Conservation (phyloP, 2,113 vertebrate genomes). For the Oncorhynchus clarkii region DNA sequence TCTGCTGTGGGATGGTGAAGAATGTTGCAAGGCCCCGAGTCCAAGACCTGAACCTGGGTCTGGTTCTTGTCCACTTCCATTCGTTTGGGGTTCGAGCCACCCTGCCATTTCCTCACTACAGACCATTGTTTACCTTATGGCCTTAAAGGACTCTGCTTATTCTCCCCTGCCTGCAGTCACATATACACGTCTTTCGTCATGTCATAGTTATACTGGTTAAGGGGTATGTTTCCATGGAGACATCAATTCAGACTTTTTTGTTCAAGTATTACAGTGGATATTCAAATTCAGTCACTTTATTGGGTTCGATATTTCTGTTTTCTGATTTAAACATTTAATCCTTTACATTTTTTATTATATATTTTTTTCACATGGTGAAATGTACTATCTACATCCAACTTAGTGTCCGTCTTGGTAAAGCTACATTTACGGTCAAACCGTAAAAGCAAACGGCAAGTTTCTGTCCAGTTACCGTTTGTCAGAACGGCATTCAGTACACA, state of each 20-base stretch:
- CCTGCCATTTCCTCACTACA: conserved; percentile 62
- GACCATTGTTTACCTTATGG: conserved; percentile 64
- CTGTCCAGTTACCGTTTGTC: conserved; percentile 50
- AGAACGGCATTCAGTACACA: conserved; percentile 34
- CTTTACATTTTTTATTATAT: too few species aligned
- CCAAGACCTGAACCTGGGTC: conserved; percentile 62
- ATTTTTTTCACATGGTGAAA: too few species aligned
- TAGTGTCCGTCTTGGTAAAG: neutral
- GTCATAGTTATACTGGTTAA: too few species aligned
- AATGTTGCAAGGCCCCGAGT: conserved; percentile 49
- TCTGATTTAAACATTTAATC: too few species aligned
- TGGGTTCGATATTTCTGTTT: too few species aligned
- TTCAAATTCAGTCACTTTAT: too few species aligned
- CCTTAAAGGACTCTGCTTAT: conserved; percentile 56
- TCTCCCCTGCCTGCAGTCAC: conserved; percentile 57
- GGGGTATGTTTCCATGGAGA: too few species aligned
- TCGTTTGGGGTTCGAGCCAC: conserved; percentile 34
- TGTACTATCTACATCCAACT: too few species aligned
- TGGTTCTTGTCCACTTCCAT: conserved; percentile 70
- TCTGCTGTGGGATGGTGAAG: conserved; percentile 41
- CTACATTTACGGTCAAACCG: conserved; percentile 14
- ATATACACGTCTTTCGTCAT: too few species aligned
- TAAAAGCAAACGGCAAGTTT: conserved; percentile 10
- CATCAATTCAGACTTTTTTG: too few species aligned
- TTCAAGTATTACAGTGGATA: too few species aligned